phyloP scores from a whole-genome alignment of 2,888 invertebrate species.

The Drosophila subquinaria region DNA sequence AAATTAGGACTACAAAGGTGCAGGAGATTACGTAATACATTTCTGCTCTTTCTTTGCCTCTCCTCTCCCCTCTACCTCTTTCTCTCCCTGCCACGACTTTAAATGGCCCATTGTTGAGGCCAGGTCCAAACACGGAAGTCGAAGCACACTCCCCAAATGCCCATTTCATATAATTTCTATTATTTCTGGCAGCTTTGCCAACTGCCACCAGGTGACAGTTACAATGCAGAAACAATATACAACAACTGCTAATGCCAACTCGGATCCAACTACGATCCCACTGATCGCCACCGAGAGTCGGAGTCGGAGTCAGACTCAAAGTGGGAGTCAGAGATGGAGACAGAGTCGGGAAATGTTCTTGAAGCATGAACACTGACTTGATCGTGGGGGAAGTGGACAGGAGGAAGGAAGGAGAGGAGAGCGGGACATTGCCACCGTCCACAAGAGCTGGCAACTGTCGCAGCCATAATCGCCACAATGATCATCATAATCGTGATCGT shows the following conservation, averaged over 20 bases:
- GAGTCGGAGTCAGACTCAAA: conserved; percentile 22
- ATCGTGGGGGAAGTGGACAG: not conserved
- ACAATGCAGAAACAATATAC: conserved; percentile 78
- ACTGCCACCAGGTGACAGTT: conserved; percentile 77
- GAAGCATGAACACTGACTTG: conserved; percentile 32
- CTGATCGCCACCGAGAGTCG: conserved; percentile 46
- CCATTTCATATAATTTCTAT: conserved; percentile 79
- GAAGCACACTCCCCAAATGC: conserved; percentile 75
- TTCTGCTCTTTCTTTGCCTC: conserved; percentile 3
- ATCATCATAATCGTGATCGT: conserved; percentile 78
- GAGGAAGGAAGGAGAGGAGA: not conserved
- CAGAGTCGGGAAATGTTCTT: conserved; percentile 37
- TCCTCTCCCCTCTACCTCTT: not conserved
- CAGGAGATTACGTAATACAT: conserved; percentile 55
- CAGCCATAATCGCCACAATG: conserved; percentile 67
- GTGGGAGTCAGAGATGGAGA: conserved; percentile 2
- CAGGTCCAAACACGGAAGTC: conserved; percentile 72
- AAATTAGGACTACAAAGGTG: conserved; percentile 60
- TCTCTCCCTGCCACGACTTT: not conserved
- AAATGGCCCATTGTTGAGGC: conserved; percentile 71
- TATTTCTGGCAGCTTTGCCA: conserved; percentile 75
- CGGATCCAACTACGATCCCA: conserved; percentile 37
- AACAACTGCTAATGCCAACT: conserved; percentile 58
- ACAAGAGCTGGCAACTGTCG: conserved; percentile 43
- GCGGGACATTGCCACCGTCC: conserved; percentile 64